Percentiles rank a stretch among this genome's conserved stretches.
Conservation (phyloP, 2,113 vertebrate genomes). For the Nestor notabilis region DNA sequence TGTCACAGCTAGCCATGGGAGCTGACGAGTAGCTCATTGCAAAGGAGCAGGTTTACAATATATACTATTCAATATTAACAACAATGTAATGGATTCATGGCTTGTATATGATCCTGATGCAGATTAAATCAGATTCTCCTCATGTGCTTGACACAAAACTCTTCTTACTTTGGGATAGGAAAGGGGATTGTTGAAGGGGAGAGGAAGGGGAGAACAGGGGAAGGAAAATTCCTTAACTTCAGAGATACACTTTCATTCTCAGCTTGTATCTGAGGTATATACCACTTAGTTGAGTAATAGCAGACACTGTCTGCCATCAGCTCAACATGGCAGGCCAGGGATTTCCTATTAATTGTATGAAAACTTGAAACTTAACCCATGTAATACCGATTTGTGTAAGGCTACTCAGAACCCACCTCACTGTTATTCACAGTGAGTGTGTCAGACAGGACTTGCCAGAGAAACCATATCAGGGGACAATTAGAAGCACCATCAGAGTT, state of each 20-base stretch:
- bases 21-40: rapidly evolving
- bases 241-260: not conserved
- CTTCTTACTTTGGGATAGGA: not conserved
- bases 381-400: not conserved
- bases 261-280: not conserved
- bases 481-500: not conserved
- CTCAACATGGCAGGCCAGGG: not conserved
- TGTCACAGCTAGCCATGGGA: not conserved
- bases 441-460: not conserved
- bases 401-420: not conserved
- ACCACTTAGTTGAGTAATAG: not conserved
- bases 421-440: not conserved
- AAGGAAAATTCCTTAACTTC: not conserved
- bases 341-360: not conserved
- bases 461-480: not conserved
- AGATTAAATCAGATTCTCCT: not conserved
- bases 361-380: not conserved
- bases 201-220: not conserved
- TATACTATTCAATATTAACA: not conserved
- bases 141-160: not conserved
- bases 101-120: not conserved
- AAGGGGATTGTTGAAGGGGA: not conserved
- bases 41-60: not conserved
- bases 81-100: not conserved
- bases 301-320: not conserved